Conservation (phyloP, 2,113 vertebrate genomes). For the Euleptes europaea region DNA sequence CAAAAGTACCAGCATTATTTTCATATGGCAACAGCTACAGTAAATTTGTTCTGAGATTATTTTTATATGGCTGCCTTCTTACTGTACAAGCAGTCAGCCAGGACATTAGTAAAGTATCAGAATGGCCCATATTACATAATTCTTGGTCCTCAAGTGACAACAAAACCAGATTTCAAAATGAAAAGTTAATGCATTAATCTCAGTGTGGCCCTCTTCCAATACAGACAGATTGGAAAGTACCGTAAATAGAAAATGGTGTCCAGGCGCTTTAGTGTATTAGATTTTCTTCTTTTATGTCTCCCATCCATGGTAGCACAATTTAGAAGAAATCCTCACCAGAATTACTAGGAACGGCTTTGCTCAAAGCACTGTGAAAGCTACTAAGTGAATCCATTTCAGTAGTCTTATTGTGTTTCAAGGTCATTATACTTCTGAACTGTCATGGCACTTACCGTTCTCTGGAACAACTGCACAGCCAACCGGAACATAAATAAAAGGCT, state of each 20-base stretch:
- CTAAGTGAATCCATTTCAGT: constrained; percentile 61
- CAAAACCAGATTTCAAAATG: constrained; percentile 56
- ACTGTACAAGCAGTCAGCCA: constrained; percentile 51
- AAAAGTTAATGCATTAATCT: constrained; percentile 66
- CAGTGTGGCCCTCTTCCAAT: constrained; percentile 49
- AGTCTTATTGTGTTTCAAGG: constrained; percentile 59
- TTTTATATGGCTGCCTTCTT: constrained; percentile 60
- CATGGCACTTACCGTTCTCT: background rate
- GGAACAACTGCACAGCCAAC: constrained; percentile 19
- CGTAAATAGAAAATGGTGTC: constrained; percentile 67
- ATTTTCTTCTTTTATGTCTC: constrained; percentile 41
- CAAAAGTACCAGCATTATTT: constrained; percentile 43
- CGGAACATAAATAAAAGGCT: constrained; percentile 11
- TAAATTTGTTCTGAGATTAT: constrained; percentile 60
- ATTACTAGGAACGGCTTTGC: constrained; percentile 61
- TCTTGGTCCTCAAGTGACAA: constrained; percentile 44
- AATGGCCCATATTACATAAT: constrained; percentile 64
- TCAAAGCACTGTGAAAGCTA: constrained; percentile 60
- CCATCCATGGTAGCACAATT: constrained; percentile 59
- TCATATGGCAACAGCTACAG: constrained; percentile 24
- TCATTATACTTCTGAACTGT: constrained; percentile 46
- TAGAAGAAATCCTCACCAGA: constrained; percentile 51
- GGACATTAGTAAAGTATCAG: constrained; percentile 51
- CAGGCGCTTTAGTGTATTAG: constrained; percentile 53
- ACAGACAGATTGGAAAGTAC: constrained; percentile 54